Evolutionary conservation across 1,140 invertebrate species (phyloP).

Genomic region (Temnothorax nylanderi): DNA sequence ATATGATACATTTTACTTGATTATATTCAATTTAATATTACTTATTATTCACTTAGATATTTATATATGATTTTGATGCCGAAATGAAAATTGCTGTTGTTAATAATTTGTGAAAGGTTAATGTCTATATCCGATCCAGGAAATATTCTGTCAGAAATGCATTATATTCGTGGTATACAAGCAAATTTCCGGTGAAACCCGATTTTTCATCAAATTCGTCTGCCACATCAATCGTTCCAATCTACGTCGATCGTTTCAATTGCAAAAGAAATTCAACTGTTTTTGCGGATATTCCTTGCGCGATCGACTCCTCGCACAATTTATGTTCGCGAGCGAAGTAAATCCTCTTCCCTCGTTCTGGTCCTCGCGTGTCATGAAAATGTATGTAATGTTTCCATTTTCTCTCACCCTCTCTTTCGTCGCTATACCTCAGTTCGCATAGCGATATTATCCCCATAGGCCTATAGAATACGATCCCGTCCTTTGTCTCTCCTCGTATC

Average conservation of each 20-base stretch:
- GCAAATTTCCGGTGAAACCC: not conserved
- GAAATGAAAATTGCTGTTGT: not conserved
- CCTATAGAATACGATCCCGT: not conserved
- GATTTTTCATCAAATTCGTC: conserved; percentile 31
- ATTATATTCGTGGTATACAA: not conserved
- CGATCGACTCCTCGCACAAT: conserved; percentile 32
- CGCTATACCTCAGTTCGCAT: not conserved
- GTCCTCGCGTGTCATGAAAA: conserved; percentile 35
- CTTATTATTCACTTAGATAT: not conserved
- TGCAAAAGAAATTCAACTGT: conserved; percentile 26
- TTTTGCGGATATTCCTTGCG: conserved; percentile 13
- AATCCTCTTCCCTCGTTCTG: not conserved
- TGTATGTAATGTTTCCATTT: conserved; percentile 25
- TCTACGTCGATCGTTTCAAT: conserved; percentile 15
- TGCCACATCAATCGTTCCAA: conserved; percentile 31
- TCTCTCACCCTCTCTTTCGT: not conserved
- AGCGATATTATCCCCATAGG: not conserved
- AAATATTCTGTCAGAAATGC: not conserved
- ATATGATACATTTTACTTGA: not conserved
- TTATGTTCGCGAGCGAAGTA: conserved; percentile 30
- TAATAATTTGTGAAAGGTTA: not conserved
- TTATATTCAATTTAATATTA: not conserved
- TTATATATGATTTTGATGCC: not conserved
- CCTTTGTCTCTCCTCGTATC: not conserved
- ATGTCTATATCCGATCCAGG: not conserved